Evolutionary conservation across 30 jellyfish, hydroid and myxozoan species (phyloP).

Genomic region (Sanderia malayensis): DNA sequence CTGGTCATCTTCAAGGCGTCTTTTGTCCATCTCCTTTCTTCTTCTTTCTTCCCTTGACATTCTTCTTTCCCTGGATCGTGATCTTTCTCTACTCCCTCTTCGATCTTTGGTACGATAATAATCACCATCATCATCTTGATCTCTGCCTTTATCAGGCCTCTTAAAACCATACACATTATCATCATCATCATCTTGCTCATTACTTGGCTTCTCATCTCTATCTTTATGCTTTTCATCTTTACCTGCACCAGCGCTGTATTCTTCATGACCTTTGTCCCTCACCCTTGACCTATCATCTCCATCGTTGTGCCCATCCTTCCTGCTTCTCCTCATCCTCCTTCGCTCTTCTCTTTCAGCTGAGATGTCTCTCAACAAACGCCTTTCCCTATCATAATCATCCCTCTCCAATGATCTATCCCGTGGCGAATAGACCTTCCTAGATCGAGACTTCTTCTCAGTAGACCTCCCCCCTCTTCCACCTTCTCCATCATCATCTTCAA

Average conservation of each 20-base stretch:
- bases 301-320: neutral
- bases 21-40: neutral
- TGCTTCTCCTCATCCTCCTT: neutral
- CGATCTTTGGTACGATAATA: neutral
- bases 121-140: slow-evolving; percentile 16
- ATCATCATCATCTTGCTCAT: too few relatives aligned
- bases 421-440: neutral
- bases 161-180: too few relatives aligned
- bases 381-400: neutral
- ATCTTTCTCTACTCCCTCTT: neutral
- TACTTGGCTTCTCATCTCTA: too few relatives aligned
- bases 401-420: slow-evolving; percentile 36
- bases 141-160: neutral
- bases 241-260: neutral
- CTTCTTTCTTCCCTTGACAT: neutral
- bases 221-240: neutral
- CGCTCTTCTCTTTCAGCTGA: neutral
- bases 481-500: neutral
- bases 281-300: neutral
- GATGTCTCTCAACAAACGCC: neutral
- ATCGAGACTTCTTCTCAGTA: neutral
- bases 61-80: neutral
- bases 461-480: slow-evolving; percentile 15
- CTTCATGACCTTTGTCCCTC: neutral
- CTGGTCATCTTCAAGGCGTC: neutral